These are phyloP conservation scores for Microctonus brassicae DNA, from an alignment of 2,888 invertebrate genomes.

Conservation along the genomic window DNA sequence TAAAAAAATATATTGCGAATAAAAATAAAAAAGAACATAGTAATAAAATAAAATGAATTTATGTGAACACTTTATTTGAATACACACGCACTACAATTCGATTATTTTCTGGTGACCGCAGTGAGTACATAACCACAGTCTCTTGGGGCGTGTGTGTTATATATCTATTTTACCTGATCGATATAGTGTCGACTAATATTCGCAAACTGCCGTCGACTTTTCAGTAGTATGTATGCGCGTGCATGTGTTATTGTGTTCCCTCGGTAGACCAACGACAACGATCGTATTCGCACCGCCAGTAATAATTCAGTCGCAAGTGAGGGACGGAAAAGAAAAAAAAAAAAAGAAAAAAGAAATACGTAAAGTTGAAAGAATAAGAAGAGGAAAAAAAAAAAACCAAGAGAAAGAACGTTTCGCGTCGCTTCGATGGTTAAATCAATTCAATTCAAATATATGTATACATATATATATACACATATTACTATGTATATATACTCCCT, in stretches of 20 bases:
- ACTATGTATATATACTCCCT: constrained; percentile 19
- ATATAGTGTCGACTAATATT: constrained; percentile 30
- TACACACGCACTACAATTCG: background rate
- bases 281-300: constrained; percentile 40
- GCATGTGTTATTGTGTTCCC: background rate
- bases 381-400: background rate
- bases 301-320: constrained; percentile 39
- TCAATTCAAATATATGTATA: constrained; percentile 41
- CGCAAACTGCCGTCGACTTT: constrained; percentile 23
- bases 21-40: background rate
- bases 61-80: background rate
- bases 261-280: constrained; percentile 19
- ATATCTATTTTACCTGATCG: constrained; percentile 20
- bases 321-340: background rate
- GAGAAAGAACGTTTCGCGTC: constrained; percentile 27
- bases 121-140: too few relatives aligned
- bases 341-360: constrained; percentile 10
- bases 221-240: background rate
- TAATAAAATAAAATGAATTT: background rate
- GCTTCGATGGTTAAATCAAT: constrained; percentile 45
- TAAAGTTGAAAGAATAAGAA: too few relatives aligned
- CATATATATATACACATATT: too few relatives aligned
- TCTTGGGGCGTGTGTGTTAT: constrained; percentile 8
- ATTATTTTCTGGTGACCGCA: background rate
- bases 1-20: too few relatives aligned